phyloP scores from a whole-genome alignment of 2,113 vertebrate species.

The Cyphomyrus discorhynchus region DNA sequence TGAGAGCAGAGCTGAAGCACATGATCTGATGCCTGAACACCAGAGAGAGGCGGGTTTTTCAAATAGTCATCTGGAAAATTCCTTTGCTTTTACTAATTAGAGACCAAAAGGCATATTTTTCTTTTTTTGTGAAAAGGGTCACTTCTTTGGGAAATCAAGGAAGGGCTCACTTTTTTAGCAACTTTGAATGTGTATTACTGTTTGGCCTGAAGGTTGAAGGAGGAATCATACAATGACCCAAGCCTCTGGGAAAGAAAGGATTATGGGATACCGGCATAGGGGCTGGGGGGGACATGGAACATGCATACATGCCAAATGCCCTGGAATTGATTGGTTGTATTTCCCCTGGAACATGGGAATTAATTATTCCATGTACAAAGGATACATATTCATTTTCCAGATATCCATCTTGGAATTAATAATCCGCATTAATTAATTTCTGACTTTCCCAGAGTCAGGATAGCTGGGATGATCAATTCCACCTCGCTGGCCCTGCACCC shows the following conservation, averaged over 20 bases:
- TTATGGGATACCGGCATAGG: not conserved
- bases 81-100: not conserved
- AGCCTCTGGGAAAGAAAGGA: not conserved
- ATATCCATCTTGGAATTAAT: slow-evolving; percentile 26
- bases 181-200: not conserved
- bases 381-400: slow-evolving; percentile 24
- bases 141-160: not conserved
- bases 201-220: not conserved
- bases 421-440: slow-evolving; percentile 27
- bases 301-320: not conserved
- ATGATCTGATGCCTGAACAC: not conserved
- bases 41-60: not conserved
- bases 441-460: not conserved
- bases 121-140: not conserved
- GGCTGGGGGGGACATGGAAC: not conserved
- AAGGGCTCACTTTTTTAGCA: not conserved
- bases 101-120: not conserved
- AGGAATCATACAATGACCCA: not conserved
- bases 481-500: not conserved
- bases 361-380: slow-evolving; percentile 22
- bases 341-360: not conserved
- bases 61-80: not conserved
- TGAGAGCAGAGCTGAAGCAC: not conserved
- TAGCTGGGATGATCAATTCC: slow-evolving; percentile 20
- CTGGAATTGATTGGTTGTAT: not conserved